phyloP scores from a whole-genome alignment of 2,113 vertebrate species.

The Hippocampus zosterae region DNA sequence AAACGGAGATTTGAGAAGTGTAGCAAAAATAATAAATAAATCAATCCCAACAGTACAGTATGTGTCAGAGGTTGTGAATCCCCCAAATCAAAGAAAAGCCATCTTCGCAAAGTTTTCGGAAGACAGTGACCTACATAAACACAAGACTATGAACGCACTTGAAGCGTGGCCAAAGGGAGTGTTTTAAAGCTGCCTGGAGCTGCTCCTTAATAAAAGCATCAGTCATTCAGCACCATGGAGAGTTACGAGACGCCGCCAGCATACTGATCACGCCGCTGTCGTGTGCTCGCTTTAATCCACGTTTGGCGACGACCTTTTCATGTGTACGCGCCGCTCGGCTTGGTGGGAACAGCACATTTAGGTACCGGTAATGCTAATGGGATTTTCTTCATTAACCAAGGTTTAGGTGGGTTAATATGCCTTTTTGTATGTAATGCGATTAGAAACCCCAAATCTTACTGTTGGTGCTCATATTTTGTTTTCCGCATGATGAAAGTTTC shows the following conservation, averaged over 20 bases:
- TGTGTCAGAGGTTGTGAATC: slow-evolving; percentile 3
- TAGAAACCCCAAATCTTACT: slow-evolving; percentile 11
- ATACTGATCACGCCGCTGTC: slow-evolving; percentile 19
- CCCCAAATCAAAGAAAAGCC: slow-evolving; percentile 9
- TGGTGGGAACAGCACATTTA: slow-evolving; percentile 45
- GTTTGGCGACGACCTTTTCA: slow-evolving; percentile 18
- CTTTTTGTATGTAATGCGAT: slow-evolving; percentile 12
- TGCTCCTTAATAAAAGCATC: slow-evolving; percentile 25
- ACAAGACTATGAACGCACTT: slow-evolving; percentile 19
- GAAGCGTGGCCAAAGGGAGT: slow-evolving; percentile 20
- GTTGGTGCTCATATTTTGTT: slow-evolving; percentile 16
- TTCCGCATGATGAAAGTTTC: neutral
- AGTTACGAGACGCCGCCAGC: slow-evolving; percentile 29
- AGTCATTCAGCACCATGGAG: slow-evolving; percentile 50
- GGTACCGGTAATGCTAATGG: slow-evolving; percentile 40
- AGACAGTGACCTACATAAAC: slow-evolving; percentile 21
- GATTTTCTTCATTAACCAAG: slow-evolving; percentile 41
- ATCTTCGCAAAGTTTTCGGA: slow-evolving; percentile 14
- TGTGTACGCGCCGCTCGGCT: slow-evolving; percentile 14
- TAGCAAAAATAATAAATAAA: neutral
- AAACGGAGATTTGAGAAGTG: neutral
- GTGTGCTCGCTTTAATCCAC: slow-evolving; percentile 27
- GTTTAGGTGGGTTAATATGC: slow-evolving; percentile 28
- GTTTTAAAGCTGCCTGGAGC: slow-evolving; percentile 12
- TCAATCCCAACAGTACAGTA: neutral